These are phyloP conservation scores for Agrilus cyanescens DNA, from an alignment of 2,888 invertebrate species.

Conservation along the genomic window DNA sequence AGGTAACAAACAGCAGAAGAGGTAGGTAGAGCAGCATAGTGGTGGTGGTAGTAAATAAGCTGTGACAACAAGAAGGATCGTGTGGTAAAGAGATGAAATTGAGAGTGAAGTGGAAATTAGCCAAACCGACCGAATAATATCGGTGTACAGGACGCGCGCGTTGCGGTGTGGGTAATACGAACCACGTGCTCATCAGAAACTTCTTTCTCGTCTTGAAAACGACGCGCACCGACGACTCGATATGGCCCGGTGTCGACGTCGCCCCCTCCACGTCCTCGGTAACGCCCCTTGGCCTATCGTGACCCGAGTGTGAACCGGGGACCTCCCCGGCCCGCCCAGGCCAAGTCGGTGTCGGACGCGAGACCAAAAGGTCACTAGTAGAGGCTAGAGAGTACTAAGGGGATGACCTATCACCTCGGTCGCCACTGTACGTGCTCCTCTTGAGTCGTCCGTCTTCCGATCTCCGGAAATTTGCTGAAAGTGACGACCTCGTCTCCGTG, in stretches of 20 bases:
- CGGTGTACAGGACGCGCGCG: neutral
- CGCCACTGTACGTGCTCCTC: constrained; percentile 27
- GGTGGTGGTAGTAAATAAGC: neutral
- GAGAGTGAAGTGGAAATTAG: too few relatives aligned
- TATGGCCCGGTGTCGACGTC: constrained; percentile 10
- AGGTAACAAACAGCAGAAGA: neutral
- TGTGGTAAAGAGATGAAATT: too few relatives aligned
- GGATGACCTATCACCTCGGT: constrained; percentile 39
- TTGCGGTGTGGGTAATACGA: neutral
- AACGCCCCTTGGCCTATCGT: constrained; percentile 38
- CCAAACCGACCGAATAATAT: too few relatives aligned
- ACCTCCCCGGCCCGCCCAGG: constrained; percentile 39
- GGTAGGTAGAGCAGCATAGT: neutral
- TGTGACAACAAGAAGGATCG: neutral
- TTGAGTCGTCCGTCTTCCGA: constrained; percentile 17
- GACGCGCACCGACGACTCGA: constrained; percentile 7
- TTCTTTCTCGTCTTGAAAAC: constrained; percentile 9
- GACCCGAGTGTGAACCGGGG: constrained; percentile 37
- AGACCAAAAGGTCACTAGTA: constrained; percentile 40
- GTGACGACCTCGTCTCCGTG: neutral
- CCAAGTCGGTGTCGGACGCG: constrained; percentile 38
- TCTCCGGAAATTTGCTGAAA: constrained; percentile 14
- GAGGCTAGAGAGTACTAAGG: constrained; percentile 39
- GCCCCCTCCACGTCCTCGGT: constrained; percentile 20
- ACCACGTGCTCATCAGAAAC: constrained; percentile 9